Evolutionary conservation across 1,140 invertebrate species (phyloP).

Genomic region (Glossosoma conforme): DNA sequence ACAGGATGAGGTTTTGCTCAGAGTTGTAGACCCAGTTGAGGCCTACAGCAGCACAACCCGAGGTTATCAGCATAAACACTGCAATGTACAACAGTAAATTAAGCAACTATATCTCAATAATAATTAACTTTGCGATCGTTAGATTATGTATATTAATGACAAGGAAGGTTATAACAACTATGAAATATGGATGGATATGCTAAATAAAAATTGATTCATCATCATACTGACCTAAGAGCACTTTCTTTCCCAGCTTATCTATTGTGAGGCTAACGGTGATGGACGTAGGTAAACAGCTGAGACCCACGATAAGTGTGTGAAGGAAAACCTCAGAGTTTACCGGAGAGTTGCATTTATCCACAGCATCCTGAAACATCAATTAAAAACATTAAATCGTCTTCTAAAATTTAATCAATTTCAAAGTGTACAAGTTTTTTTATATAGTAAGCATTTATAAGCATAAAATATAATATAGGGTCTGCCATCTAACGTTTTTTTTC

Average conservation of each 20-base stretch:
- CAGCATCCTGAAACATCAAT: conserved; percentile 8
- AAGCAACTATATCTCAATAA: no score
- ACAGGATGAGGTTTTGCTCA: conserved; percentile 50
- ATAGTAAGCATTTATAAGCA: no score
- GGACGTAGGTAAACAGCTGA: conserved; percentile 52
- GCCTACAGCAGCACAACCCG: conserved; percentile 50
- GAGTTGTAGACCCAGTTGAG: conserved; percentile 52
- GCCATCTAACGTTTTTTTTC: no score
- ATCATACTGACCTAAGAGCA: conserved; percentile 43
- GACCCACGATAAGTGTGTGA: conserved; percentile 50
- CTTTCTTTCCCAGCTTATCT: conserved; percentile 52
- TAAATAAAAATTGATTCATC: neutral
- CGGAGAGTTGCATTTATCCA: conserved; percentile 32
- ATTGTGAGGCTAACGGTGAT: conserved; percentile 52
- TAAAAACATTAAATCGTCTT: no score
- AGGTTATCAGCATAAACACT: conserved; percentile 53
- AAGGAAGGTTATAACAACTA: neutral
- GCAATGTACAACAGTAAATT: conserved; percentile 30
- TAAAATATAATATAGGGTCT: no score
- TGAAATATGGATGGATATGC: neutral
- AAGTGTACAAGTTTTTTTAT: no score
- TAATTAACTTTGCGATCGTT: no score
- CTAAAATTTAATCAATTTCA: no score
- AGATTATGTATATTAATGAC: no score
- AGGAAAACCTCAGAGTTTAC: conserved; percentile 50